A percentile compares a stretch with the other conserved stretches of the same genome.
phyloP scores from a whole-genome alignment of 2,113 vertebrate genomes.

The Nothoprocta perdicaria region DNA sequence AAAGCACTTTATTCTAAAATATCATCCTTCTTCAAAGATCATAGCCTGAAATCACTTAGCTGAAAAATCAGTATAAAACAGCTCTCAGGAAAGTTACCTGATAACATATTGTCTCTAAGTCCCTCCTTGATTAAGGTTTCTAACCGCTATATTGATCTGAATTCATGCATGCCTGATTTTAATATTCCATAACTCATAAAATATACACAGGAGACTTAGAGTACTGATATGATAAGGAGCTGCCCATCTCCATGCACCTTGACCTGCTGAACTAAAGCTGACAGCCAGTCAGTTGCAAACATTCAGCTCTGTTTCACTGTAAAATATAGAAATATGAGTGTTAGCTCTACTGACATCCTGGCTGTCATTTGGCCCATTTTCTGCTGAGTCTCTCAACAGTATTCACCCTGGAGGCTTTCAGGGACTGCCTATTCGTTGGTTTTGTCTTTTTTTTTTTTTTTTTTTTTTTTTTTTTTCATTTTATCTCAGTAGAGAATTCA shows the following conservation, averaged over 20 bases:
- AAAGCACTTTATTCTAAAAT: neutral
- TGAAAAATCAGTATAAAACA: neutral
- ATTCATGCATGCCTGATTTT: neutral
- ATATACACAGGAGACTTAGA: neutral
- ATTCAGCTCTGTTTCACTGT: slow-evolving; percentile 26
- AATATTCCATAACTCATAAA: slow-evolving; percentile 13
- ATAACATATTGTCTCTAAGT: slow-evolving; percentile 1
- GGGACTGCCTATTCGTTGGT: slow-evolving; percentile 52
- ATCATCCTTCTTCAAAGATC: neutral
- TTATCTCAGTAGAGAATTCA: slow-evolving; percentile 73
- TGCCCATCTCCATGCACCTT: slow-evolving; percentile 52
- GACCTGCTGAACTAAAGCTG: slow-evolving; percentile 82
- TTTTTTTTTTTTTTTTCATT: slow-evolving; percentile 2
- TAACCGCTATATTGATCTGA: neutral
- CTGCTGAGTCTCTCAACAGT: slow-evolving; percentile 72
- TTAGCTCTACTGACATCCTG: slow-evolving; percentile 66
- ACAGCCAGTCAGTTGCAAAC: slow-evolving; percentile 67
- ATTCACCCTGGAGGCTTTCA: slow-evolving; percentile 75
- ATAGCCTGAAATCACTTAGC: neutral
- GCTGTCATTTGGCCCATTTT: slow-evolving; percentile 71
- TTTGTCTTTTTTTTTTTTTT: too few relatives aligned
- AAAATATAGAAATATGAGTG: slow-evolving; percentile 51
- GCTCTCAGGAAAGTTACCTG: neutral
- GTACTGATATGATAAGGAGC: neutral
- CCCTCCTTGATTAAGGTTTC: neutral